Evolutionary conservation across 2,888 invertebrate species (phyloP).

Genomic region (Hyppa rectilinea): DNA sequence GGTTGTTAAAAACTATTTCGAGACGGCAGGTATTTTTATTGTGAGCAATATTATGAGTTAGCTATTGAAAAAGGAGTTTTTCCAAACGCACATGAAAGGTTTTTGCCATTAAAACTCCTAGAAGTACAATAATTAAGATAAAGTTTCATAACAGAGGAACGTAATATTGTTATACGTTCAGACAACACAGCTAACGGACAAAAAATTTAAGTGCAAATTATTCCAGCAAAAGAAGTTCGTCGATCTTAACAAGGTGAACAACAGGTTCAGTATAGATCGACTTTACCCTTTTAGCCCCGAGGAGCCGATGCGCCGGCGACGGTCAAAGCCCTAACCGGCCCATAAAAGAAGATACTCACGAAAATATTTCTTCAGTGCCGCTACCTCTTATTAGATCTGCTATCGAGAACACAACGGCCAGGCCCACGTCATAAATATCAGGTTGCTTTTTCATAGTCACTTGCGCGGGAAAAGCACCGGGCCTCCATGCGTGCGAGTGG

Average conservation of each 20-base stretch:
- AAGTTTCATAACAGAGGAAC: constrained; percentile 21
- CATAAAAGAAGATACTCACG: constrained; percentile 78
- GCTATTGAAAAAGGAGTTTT: neutral
- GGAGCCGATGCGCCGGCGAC: constrained; percentile 66
- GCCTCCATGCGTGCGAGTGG: constrained; percentile 82
- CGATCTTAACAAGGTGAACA: constrained; percentile 81
- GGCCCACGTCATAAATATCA: constrained; percentile 74
- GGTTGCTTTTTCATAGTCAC: constrained; percentile 83
- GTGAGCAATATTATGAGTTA: neutral
- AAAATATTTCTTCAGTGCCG: constrained; percentile 80
- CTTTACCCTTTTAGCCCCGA: constrained; percentile 75
- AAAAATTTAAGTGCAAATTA: constrained; percentile 63
- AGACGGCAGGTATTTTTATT: neutral
- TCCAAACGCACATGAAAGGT: neutral
- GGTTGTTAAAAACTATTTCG: neutral
- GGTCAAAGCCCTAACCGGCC: constrained; percentile 77
- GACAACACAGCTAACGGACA: constrained; percentile 38
- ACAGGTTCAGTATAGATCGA: constrained; percentile 81
- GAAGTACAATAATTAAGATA: neutral
- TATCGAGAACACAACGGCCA: constrained; percentile 72
- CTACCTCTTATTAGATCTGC: constrained; percentile 64
- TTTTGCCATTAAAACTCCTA: neutral
- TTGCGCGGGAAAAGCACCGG: constrained; percentile 78
- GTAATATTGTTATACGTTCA: constrained; percentile 33
- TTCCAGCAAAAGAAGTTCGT: constrained; percentile 76